Base-by-base conservation (phyloP, 2,797 vertebrate genomes). In the Tenualosa thibaudeaui region DNA sequence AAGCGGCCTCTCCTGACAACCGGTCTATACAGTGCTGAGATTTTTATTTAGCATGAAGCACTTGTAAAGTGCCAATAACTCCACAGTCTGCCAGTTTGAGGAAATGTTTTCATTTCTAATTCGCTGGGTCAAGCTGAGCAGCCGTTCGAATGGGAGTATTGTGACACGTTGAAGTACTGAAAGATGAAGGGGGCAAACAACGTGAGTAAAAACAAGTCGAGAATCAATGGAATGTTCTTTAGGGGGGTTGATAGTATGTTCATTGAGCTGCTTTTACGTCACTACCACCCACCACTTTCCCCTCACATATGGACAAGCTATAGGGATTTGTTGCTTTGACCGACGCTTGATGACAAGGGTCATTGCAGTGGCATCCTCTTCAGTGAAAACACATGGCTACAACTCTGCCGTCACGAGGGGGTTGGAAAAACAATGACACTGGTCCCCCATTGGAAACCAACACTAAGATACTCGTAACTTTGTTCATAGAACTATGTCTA, bases 251-350 rank as follows among this genome's bases (percentile, higher is more conserved):
- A 94, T 94, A 95, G 93, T 92, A 91, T 87, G 89, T 91, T 93
- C 93, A 94, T 93, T 94, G 92, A 93, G 88, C 1, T 46, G 75
- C 89, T 93, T 96, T 95, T 95, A 96, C 94, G 94, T 96, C 95
- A 96, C 93, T 95, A 90, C 95, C 95, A 95, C 94, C 95, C 95
- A 96, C 93, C 37, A 93, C 89, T 94, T 94, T 94, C 93, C 31
- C 94, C 93, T 90, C 88, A 93, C 94, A 94, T 94, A 91, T 95
- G 95, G 93, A 91, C 83, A 75, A 86, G 89, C 92, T 92, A 90
- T 90, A 92, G 91, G 91, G 94, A 94, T 94, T 91, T 91, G 93
- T 92, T 95, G 93, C 93, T 92, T 93, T 86, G 90, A 90, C 86
- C 90, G 92, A 89, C 88, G 93, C 93, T 93, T 93, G 93, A 94